These are phyloP conservation scores for Bufotes viridis DNA, from an alignment of 2,797 vertebrate genomes.

Conservation along the genomic window DNA sequence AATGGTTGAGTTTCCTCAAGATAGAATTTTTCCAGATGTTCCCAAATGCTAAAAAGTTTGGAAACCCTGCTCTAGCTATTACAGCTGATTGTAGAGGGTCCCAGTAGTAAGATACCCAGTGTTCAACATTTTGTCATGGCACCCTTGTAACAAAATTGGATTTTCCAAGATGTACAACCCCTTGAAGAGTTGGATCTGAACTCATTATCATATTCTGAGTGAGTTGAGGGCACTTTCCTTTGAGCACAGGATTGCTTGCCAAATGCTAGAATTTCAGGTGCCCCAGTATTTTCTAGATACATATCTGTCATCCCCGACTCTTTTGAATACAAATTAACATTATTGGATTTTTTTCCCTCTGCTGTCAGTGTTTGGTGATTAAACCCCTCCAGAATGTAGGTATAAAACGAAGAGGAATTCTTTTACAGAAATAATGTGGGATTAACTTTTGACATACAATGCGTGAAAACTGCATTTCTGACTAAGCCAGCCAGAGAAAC, in stretches of 20 bases:
- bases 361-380: conserved; percentile 31
- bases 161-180: not conserved
- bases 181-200: not conserved
- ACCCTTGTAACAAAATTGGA: not conserved
- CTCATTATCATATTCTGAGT: not conserved
- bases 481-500: conserved; percentile 46
- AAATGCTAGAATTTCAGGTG: conserved; percentile 15
- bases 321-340: conserved; percentile 34
- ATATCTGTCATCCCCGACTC: conserved; percentile 20
- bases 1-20: too few relatives aligned
- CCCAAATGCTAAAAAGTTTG: too few relatives aligned
- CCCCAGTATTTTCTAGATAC: not conserved
- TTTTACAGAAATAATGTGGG: conserved; percentile 55
- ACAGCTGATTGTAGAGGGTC: too few relatives aligned
- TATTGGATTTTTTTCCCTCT: conserved; percentile 22
- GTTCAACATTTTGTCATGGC: too few relatives aligned
- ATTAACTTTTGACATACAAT: conserved; percentile 62
- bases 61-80: too few relatives aligned
- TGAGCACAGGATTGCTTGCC: not conserved
- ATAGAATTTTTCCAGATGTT: too few relatives aligned
- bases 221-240: not conserved
- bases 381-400: conserved; percentile 52
- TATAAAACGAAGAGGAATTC: conserved; percentile 56
- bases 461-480: conserved; percentile 55
- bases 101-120: too few relatives aligned